phyloP scores from a whole-genome alignment of 2,888 invertebrate genomes.

The Malthinus seriepunctatus region DNA sequence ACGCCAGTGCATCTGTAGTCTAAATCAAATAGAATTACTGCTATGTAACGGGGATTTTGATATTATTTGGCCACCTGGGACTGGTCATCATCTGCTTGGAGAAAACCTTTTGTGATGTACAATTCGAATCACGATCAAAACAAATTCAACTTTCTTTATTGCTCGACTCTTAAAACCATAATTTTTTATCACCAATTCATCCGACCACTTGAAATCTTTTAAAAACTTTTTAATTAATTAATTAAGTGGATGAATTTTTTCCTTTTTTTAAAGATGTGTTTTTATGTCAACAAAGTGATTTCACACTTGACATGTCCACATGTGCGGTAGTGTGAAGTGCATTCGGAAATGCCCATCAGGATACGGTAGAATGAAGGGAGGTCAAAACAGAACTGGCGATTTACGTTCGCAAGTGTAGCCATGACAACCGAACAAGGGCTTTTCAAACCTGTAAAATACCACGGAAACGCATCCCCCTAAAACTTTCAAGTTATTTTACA shows the following conservation, averaged over 20 bases:
- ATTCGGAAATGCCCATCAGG: conserved; percentile 44
- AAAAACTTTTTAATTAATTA: neutral
- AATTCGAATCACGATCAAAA: conserved; percentile 29
- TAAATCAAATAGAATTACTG: conserved; percentile 23
- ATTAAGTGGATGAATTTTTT: too few relatives aligned
- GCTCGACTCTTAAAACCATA: too few relatives aligned
- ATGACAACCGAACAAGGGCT: conserved; percentile 43
- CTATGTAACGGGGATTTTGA: conserved; percentile 29
- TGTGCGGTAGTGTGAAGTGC: conserved; percentile 44
- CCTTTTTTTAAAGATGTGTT: conserved; percentile 36
- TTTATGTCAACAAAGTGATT: conserved; percentile 42
- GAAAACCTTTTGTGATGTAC: conserved; percentile 28
- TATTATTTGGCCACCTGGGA: conserved; percentile 37
- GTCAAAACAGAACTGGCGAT: conserved; percentile 39
- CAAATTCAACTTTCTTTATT: conserved; percentile 20
- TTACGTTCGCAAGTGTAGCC: conserved; percentile 47
- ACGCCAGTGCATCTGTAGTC: conserved; percentile 13
- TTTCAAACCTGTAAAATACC: conserved; percentile 28
- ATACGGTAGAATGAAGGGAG: conserved; percentile 24
- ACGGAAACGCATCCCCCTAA: conserved; percentile 26
- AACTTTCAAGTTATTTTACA: conserved; percentile 24
- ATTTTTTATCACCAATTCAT: neutral
- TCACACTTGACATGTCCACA: conserved; percentile 44
- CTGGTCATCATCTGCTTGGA: conserved; percentile 39
- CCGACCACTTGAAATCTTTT: neutral